These are phyloP conservation scores for Leptopterna dolabrata DNA, from an alignment of 2,888 invertebrate species.

Conservation along the genomic window DNA sequence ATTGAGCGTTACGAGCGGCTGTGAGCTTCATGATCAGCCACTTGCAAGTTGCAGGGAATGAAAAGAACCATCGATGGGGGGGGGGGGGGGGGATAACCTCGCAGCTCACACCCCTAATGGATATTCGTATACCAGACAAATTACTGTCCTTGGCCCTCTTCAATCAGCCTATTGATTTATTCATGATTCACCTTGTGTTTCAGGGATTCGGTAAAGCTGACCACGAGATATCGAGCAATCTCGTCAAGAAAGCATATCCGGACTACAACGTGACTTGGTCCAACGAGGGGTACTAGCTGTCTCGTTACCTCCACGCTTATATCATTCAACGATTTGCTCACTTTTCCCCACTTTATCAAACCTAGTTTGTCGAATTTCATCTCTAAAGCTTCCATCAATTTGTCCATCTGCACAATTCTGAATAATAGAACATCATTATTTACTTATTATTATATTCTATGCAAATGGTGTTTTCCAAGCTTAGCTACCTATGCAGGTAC, in stretches of 20 bases:
- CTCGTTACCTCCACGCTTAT: slow-evolving; percentile 6
- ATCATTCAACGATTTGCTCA: slow-evolving; percentile 40
- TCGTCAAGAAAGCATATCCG: slow-evolving; percentile 80
- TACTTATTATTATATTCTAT: neutral
- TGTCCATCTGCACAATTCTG: neutral
- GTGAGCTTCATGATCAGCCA: too few relatives aligned
- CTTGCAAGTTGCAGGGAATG: too few relatives aligned
- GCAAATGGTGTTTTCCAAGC: neutral
- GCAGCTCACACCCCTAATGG: too few relatives aligned
- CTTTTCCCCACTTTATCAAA: neutral
- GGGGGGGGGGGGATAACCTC: too few relatives aligned
- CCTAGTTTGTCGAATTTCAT: neutral
- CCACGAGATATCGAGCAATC: slow-evolving; percentile 79
- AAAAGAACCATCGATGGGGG: too few relatives aligned
- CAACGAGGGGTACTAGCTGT: slow-evolving; percentile 82
- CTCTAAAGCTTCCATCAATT: neutral
- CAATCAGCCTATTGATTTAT: too few relatives aligned
- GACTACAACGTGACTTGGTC: slow-evolving; percentile 83
- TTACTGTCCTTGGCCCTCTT: too few relatives aligned
- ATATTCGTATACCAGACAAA: too few relatives aligned
- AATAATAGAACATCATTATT: too few relatives aligned
- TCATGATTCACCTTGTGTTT: too few relatives aligned
- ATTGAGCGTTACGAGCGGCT: too few relatives aligned
- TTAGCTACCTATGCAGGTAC: neutral
- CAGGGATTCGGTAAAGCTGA: slow-evolving; percentile 92